Percentiles rank a stretch among this genome's conserved stretches.
These are phyloP conservation scores for Athene cunicularia DNA, from an alignment of 2,113 vertebrate species.

Conservation along the genomic window DNA sequence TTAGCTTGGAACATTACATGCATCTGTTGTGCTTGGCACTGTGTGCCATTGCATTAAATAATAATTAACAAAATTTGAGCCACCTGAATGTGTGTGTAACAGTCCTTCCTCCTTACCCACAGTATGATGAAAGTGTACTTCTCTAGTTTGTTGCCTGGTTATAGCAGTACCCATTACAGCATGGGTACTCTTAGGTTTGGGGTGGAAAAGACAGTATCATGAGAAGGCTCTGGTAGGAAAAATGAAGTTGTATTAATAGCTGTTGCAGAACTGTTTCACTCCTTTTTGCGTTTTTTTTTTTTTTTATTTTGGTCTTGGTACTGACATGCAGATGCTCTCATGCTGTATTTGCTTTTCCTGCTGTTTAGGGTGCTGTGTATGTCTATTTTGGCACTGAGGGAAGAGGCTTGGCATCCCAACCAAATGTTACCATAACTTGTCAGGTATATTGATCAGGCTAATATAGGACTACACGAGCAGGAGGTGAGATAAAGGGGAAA, in stretches of 20 bases:
- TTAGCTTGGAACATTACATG: background rate
- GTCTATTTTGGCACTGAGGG: slow-evolving; percentile 67
- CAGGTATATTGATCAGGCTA: slow-evolving; percentile 49
- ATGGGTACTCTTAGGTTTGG: background rate
- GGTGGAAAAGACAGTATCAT: background rate
- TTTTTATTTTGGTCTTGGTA: background rate
- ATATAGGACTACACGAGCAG: background rate
- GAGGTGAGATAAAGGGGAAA: background rate
- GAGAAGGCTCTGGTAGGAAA: background rate
- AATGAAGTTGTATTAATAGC: background rate
- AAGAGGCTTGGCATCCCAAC: slow-evolving; percentile 41
- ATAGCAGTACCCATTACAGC: background rate
- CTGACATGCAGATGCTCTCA: background rate
- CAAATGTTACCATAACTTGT: slow-evolving; percentile 74
- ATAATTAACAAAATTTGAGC: background rate
- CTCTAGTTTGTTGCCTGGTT: background rate
- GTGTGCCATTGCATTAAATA: background rate
- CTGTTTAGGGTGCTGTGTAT: slow-evolving; percentile 75
- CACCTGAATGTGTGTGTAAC: background rate
- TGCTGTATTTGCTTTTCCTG: background rate
- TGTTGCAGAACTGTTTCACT: background rate
- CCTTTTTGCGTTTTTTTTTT: background rate
- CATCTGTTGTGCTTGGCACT: background rate
- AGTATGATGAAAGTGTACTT: background rate
- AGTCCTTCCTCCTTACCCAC: background rate